These are phyloP conservation scores for Xanthia togata DNA, from an alignment of 2,888 invertebrate species.

Conservation along the genomic window DNA sequence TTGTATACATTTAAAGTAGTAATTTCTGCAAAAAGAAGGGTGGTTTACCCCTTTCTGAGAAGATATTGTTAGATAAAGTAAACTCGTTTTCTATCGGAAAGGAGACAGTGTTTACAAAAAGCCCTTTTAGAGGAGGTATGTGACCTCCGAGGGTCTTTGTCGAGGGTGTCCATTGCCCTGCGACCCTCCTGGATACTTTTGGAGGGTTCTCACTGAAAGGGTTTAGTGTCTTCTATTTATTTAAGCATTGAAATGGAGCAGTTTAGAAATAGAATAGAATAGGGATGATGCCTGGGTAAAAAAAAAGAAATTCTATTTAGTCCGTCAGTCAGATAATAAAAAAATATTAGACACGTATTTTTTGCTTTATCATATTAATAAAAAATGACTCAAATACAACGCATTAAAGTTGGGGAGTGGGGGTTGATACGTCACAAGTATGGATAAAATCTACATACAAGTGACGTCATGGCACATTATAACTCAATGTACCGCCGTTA, in stretches of 20 bases:
- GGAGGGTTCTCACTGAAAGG: conserved; percentile 52
- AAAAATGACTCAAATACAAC: no score
- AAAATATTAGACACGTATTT: no score
- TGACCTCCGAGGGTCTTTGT: conserved; percentile 73
- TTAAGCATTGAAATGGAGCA: conserved; percentile 33
- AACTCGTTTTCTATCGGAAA: conserved; percentile 77
- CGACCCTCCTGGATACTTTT: conserved; percentile 65
- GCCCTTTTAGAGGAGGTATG: conserved; percentile 69
- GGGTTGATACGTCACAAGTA: no score
- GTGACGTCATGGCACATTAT: no score
- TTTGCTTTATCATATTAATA: no score
- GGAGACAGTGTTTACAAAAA: conserved; percentile 75
- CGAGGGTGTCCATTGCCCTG: conserved; percentile 73
- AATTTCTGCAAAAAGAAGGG: conserved; percentile 70
- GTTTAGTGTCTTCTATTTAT: conserved; percentile 63
- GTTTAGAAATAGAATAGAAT: conserved; percentile 32
- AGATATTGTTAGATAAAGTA: conserved; percentile 76
- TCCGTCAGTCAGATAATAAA: no score
- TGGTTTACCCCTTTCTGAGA: conserved; percentile 70
- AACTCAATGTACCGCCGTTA: no score
- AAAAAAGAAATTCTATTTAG: no score
- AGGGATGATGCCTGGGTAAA: no score
- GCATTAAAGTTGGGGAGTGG: no score
- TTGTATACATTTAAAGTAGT: conserved; percentile 70
- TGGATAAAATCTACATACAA: no score